Evolutionary conservation across 2,113 vertebrate genomes (phyloP).

Genomic region (human (Homo sapiens)): DNA sequence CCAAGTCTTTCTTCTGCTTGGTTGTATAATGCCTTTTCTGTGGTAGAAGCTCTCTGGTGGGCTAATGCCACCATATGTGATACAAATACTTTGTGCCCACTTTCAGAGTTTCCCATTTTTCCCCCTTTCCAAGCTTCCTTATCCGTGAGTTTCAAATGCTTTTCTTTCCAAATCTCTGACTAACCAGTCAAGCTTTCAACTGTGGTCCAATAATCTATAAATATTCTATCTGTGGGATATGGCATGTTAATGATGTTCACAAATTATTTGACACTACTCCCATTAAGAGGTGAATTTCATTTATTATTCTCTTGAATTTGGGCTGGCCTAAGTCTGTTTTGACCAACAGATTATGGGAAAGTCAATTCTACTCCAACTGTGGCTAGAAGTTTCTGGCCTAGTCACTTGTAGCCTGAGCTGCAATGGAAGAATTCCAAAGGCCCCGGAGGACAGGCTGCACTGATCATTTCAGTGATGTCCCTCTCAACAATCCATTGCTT

Average conservation of each 20-base stretch:
- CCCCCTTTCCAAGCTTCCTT: background rate
- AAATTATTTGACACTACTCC: background rate
- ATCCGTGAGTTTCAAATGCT: background rate
- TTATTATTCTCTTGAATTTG: background rate
- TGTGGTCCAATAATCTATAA: background rate
- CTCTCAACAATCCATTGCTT: background rate
- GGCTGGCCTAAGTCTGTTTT: background rate
- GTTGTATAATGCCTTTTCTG: background rate
- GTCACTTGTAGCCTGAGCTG: background rate
- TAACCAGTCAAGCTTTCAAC: background rate
- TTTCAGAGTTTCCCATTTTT: background rate
- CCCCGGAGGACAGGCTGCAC: background rate
- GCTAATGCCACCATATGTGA: background rate
- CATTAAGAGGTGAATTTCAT: background rate
- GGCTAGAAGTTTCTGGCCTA: background rate
- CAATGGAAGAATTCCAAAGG: background rate
- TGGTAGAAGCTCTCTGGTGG: background rate
- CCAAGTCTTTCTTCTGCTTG: background rate
- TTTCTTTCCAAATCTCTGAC: background rate
- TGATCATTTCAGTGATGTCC: background rate
- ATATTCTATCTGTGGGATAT: background rate
- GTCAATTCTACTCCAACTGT: background rate
- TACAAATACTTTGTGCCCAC: background rate
- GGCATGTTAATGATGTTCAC: background rate
- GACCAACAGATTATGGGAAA: background rate